These are phyloP conservation scores for Nymphalis urticae DNA, from an alignment of 2,888 invertebrate species.

Conservation along the genomic window DNA sequence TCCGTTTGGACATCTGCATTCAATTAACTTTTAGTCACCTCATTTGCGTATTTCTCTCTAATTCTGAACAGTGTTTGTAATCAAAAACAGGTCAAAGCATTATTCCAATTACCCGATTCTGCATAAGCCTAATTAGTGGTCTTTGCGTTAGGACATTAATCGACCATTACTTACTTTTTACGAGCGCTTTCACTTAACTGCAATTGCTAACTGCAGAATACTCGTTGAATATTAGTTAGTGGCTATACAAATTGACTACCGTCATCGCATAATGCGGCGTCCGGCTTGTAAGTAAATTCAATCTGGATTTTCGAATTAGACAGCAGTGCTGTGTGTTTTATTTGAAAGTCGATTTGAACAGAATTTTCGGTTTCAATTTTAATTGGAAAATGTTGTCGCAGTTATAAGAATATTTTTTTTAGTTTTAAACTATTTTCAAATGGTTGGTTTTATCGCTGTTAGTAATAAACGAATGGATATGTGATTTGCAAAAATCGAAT, in stretches of 20 bases:
- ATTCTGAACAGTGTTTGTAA: conserved; percentile 17
- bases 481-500: too few relatives aligned
- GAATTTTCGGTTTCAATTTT: background rate
- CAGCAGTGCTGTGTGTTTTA: background rate
- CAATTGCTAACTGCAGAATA: conserved; percentile 36
- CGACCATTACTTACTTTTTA: conserved; percentile 44
- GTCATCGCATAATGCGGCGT: background rate
- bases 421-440: background rate
- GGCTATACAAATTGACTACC: conserved; percentile 30
- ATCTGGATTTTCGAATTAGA: background rate
- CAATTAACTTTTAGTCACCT: background rate
- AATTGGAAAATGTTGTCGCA: background rate
- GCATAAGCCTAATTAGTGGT: conserved; percentile 41
- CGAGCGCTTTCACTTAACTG: conserved; percentile 44
- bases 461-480: too few relatives aligned
- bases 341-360: background rate
- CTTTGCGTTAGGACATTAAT: conserved; percentile 39
- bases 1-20: too few relatives aligned
- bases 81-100: conserved; percentile 23
- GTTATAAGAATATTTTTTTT: background rate
- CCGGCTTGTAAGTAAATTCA: background rate
- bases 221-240: conserved; percentile 37
- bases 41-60: background rate
- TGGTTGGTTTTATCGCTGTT: background rate
- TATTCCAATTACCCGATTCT: conserved; percentile 32